These are phyloP conservation scores for Acanthornis magna DNA, from an alignment of 2,797 vertebrate species.

Conservation along the genomic window DNA sequence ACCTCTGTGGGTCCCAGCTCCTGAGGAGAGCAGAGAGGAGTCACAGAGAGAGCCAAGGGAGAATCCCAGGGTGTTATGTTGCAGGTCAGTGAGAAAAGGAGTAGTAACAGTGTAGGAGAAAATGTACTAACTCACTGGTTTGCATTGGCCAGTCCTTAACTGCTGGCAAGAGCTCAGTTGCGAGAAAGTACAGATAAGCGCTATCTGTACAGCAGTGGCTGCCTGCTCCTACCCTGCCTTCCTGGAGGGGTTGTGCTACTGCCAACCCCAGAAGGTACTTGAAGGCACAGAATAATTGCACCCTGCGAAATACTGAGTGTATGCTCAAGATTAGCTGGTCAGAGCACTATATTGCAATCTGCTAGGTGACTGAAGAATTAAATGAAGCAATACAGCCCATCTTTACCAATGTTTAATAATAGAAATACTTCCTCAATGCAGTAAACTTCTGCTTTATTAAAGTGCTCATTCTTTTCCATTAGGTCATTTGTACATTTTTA, in stretches of 20 bases:
- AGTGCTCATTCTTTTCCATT: background rate
- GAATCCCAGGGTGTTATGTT: background rate
- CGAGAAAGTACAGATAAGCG: background rate
- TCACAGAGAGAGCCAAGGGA: background rate
- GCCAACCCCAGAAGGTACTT: background rate
- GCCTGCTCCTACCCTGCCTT: background rate
- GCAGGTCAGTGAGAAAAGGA: background rate
- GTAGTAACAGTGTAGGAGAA: background rate
- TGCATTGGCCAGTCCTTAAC: background rate
- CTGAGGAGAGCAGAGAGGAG: background rate
- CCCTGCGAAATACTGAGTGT: background rate
- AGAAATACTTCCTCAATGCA: background rate
- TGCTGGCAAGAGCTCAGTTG: background rate
- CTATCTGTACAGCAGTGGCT: background rate
- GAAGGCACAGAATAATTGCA: background rate
- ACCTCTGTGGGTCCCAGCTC: background rate
- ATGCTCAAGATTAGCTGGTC: background rate
- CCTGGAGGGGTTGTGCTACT: fast-evolving
- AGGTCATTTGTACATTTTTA: background rate
- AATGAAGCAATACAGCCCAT: background rate
- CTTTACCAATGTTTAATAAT: background rate
- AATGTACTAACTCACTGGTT: background rate
- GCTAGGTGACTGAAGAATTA: background rate
- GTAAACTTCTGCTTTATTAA: background rate
- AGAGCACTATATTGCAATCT: background rate